These are phyloP conservation scores for Menura novaehollandiae DNA, from an alignment of 2,113 vertebrate species.

Conservation along the genomic window DNA sequence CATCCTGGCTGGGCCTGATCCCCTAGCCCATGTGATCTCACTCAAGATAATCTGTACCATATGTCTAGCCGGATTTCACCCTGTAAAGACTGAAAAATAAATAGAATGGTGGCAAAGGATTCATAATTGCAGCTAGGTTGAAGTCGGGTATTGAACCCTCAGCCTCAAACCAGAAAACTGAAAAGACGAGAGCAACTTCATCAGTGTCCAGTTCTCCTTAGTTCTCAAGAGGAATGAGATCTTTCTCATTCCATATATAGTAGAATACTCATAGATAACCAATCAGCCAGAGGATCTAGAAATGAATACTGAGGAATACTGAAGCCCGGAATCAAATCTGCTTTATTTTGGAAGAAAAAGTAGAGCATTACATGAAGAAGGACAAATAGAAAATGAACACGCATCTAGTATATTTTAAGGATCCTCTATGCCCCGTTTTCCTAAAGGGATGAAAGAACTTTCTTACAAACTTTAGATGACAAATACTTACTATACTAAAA, in stretches of 20 bases:
- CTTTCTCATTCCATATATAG: background rate
- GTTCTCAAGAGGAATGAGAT: background rate
- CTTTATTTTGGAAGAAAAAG: background rate
- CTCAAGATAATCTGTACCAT: background rate
- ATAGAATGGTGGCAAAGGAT: background rate
- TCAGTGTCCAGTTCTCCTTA: background rate
- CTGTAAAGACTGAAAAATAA: background rate
- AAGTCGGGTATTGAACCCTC: background rate
- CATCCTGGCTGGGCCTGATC: background rate
- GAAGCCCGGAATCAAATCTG: background rate
- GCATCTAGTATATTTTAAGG: background rate
- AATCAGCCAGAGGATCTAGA: background rate
- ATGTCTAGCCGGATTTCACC: background rate
- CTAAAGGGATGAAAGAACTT: background rate
- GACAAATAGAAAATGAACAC: background rate
- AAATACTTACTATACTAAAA: background rate
- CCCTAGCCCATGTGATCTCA: background rate
- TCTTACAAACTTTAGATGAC: background rate
- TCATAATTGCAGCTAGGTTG: background rate
- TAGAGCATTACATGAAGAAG: background rate
- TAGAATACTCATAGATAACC: background rate
- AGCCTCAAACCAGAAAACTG: background rate
- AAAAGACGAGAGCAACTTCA: background rate
- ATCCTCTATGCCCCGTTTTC: background rate
- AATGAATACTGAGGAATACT: background rate